Percentiles rank a stretch among this genome's conserved stretches.
phyloP scores from a whole-genome alignment of 1,140 invertebrate genomes.

The Archivesica marissinica region DNA sequence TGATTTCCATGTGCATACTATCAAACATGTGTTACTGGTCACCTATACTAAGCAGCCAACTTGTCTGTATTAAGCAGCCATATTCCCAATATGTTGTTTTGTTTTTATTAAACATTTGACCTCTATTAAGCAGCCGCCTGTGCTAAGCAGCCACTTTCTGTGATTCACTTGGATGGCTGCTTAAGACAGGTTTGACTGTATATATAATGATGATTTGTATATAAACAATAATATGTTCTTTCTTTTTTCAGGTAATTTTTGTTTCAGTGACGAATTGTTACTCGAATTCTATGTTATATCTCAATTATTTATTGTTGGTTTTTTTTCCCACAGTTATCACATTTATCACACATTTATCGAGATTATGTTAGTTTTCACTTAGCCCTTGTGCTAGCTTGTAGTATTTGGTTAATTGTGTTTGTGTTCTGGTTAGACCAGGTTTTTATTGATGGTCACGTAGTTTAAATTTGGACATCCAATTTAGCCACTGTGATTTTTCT shows the following conservation, averaged over 20 bases:
- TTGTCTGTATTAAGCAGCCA: too few relatives aligned
- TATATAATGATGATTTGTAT: too few relatives aligned
- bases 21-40: too few relatives aligned
- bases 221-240: neutral
- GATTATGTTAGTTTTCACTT: constrained; percentile 1
- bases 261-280: constrained; percentile 29
- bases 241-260: constrained; percentile 5
- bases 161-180: too few relatives aligned
- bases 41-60: too few relatives aligned
- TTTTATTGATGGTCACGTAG: neutral
- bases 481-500: constrained; percentile 10
- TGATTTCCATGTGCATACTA: too few relatives aligned
- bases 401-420: neutral
- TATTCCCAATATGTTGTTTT: too few relatives aligned
- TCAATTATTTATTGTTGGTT: neutral
- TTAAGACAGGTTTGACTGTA: too few relatives aligned
- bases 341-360: neutral
- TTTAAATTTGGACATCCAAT: neutral
- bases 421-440: neutral
- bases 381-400: neutral
- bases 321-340: neutral
- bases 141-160: too few relatives aligned
- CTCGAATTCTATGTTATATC: too few relatives aligned
- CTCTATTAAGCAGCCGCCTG: too few relatives aligned
- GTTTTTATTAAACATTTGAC: too few relatives aligned